These are phyloP conservation scores for Contarinia nasturtii DNA, from an alignment of 1,140 invertebrate genomes.

Conservation along the genomic window DNA sequence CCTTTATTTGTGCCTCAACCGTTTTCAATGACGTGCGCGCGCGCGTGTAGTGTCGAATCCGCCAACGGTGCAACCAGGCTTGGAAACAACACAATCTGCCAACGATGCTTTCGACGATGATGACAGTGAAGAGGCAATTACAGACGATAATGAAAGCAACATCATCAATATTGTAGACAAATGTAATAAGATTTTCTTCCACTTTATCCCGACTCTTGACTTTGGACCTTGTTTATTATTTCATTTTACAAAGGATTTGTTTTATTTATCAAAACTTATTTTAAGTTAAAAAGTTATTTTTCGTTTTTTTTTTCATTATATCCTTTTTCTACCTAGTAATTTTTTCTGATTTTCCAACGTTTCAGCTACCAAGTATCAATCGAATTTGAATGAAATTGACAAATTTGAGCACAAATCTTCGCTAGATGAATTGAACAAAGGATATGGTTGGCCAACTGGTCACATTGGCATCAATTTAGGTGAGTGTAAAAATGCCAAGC, in stretches of 20 bases:
- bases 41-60: not conserved
- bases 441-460: conserved; percentile 1
- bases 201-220: no score
- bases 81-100: not conserved
- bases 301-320: no score
- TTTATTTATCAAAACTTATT: no score
- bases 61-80: not conserved
- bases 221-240: not conserved
- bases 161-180: no score
- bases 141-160: no score
- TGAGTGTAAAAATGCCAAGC: not conserved
- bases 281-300: no score
- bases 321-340: not conserved
- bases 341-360: conserved; percentile 5
- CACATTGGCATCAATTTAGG: not conserved
- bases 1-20: no score
- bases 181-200: no score
- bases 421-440: conserved; percentile 15
- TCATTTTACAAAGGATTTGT: not conserved
- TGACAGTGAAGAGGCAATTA: no score
- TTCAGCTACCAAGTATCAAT: conserved; percentile 41
- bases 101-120: not conserved
- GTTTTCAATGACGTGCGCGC: no score
- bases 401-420: conserved; percentile 47
- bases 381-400: conserved; percentile 46